phyloP scores from a whole-genome alignment of 2,888 invertebrate species.

The Entomobrya proxima region DNA sequence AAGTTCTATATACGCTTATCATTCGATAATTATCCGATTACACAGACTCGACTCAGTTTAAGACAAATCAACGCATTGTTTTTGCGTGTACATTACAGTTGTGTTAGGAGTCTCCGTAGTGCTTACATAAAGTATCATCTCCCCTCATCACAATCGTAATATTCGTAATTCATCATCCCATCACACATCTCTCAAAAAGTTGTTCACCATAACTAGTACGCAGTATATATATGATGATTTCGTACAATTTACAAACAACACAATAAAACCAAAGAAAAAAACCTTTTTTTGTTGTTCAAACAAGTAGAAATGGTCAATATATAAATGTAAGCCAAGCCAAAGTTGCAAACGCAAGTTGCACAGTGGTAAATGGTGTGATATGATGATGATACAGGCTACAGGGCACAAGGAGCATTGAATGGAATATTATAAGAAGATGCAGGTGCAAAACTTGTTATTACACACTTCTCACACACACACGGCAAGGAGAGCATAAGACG shows the following conservation, averaged over 20 bases:
- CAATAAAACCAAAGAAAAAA: background rate
- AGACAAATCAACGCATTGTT: background rate
- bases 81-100: background rate
- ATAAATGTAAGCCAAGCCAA: background rate
- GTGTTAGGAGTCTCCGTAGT: no score
- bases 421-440: background rate
- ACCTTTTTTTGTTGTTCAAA: slow-evolving; percentile 1
- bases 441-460: background rate
- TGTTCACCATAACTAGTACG: no score
- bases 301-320: background rate
- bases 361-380: background rate
- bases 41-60: background rate
- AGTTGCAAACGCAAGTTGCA: background rate
- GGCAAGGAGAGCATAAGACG: background rate
- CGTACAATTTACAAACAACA: background rate
- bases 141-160: no score
- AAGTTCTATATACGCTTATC: no score
- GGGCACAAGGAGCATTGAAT: slow-evolving; percentile 2
- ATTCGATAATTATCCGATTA: background rate
- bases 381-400: background rate
- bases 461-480: background rate
- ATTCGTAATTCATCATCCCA: no score
- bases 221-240: no score
- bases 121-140: no score
- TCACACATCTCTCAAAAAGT: no score